Base-by-base conservation (phyloP, 2,888 invertebrate species). In the Hemithea aestivaria region DNA sequence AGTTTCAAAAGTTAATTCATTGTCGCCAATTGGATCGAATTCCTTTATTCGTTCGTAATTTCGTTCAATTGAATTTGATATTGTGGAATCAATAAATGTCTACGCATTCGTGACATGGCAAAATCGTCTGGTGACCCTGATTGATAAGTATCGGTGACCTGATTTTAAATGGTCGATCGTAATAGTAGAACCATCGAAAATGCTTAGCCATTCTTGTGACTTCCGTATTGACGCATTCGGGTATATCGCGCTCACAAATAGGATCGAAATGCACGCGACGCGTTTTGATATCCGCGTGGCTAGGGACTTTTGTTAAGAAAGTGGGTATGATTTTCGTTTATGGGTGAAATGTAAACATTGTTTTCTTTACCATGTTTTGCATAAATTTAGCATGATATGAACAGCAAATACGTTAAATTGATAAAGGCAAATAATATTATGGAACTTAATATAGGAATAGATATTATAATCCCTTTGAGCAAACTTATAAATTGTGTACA, bases 241-340 rank as follows among this genome's bases (percentile, higher is more conserved):
- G 39, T 25, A 35, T 40, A 58, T 51, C 50, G 56, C 56, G 58
- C 40, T 45, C 34, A 51, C 45, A 58, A 56, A 57, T 56, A 52
- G 49, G 50, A 46, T 48, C 46, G 52, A 52, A 53, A 48, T 51
- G 44, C 65, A 67, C 62, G 62, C 62, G 45, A 67, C 10, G 29
- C 33, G 22, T 49, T 40, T 42, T 34, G 37, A 37, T 35, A 31
- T 30, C 31, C 9, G 11, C 26, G 38, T 9, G 26, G 32, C 31
- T 36, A 22, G 37, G 29, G 28, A 27, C 28, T 10, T 23, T 21
- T 33, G 16, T 16, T 16, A 16, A 16, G 3, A 16, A 4, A 16
- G 16, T 16, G 2, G 5, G 5, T 4, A 16, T n/a, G n/a, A n/a
- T n/a, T n/a, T n/a, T n/a, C n/a, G n/a, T n/a, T n/a, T n/a, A n/a